A percentile compares a stretch with the other conserved stretches of the same genome.
These are phyloP conservation scores for Cherax quadricarinatus DNA, from an alignment of 1,140 invertebrate genomes.

Conservation along the genomic window DNA sequence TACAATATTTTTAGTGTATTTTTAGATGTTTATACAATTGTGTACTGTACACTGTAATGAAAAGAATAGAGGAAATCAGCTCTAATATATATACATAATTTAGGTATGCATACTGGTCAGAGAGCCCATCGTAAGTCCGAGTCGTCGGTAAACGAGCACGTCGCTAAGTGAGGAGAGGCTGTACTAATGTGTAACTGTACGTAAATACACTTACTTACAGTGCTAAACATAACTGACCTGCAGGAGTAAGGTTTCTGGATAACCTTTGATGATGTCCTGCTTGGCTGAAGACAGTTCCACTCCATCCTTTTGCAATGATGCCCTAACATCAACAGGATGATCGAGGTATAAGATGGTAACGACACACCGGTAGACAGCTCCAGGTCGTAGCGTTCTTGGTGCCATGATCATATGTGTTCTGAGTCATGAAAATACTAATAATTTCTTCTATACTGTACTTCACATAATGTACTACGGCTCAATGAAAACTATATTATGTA, in stretches of 20 bases:
- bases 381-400: conserved; percentile 76
- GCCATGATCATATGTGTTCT: conserved; percentile 77
- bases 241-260: conserved; percentile 75
- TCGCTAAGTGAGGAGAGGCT: no score
- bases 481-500: no score
- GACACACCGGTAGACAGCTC: conserved; percentile 76
- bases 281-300: conserved; percentile 75
- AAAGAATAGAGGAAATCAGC: no score
- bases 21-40: no score
- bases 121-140: no score
- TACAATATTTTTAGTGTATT: no score
- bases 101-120: no score
- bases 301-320: conserved; percentile 76
- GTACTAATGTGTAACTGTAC: no score
- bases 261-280: conserved; percentile 73
- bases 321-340: conserved; percentile 74
- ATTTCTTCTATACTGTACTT: background rate
- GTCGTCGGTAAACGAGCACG: no score
- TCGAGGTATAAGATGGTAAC: conserved; percentile 74
- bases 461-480: background rate
- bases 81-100: no score
- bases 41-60: no score
- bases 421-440: background rate
- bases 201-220: no score
- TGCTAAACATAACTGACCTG: conserved; percentile 73